A percentile compares a stretch with the other conserved stretches of the same genome.
These are phyloP conservation scores for Mastigias papua DNA, from an alignment of 30 jellyfish, hydroid and myxozoan species.

Conservation along the genomic window DNA sequence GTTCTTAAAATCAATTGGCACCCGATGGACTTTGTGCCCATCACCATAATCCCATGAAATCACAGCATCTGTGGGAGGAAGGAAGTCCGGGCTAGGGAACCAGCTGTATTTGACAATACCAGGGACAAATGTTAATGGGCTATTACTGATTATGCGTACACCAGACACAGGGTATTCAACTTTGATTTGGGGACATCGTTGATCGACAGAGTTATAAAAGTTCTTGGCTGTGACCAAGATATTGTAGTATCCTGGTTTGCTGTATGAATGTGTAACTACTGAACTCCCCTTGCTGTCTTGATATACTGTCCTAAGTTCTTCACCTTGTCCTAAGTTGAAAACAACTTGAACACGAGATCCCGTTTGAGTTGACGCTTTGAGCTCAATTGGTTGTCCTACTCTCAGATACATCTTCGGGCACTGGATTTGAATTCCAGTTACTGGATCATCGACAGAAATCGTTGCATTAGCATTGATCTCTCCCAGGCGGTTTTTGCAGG, in stretches of 20 bases:
- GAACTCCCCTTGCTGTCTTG: constrained; percentile 2
- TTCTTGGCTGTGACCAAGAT: constrained; percentile 58
- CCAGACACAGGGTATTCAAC: constrained; percentile 82
- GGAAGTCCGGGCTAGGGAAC: constrained; percentile 57
- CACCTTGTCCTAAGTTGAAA: constrained; percentile 68
- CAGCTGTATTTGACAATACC: constrained; percentile 76
- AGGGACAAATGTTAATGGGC: constrained; percentile 78
- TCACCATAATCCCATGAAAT: constrained; percentile 94
- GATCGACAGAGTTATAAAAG: constrained; percentile 12
- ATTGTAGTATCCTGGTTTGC: constrained; percentile 73
- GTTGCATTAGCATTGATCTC: constrained; percentile 16
- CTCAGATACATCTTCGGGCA: constrained; percentile 78
- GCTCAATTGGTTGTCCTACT: constrained; percentile 49
- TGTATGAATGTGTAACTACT: constrained; percentile 35
- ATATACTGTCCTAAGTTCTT: not conserved
- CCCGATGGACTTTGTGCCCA: constrained; percentile 60
- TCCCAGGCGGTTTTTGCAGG: constrained; percentile 87
- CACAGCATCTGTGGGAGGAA: constrained; percentile 88
- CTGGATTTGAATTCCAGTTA: constrained; percentile 47
- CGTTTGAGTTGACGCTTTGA: constrained; percentile 26
- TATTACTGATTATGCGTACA: constrained; percentile 62
- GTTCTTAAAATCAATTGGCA: constrained; percentile 37
- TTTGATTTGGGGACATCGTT: constrained; percentile 56
- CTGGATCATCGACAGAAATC: constrained; percentile 82
- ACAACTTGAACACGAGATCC: constrained; percentile 79